phyloP scores from a whole-genome alignment of 1,140 invertebrate species.

The Forficula auricularia region DNA sequence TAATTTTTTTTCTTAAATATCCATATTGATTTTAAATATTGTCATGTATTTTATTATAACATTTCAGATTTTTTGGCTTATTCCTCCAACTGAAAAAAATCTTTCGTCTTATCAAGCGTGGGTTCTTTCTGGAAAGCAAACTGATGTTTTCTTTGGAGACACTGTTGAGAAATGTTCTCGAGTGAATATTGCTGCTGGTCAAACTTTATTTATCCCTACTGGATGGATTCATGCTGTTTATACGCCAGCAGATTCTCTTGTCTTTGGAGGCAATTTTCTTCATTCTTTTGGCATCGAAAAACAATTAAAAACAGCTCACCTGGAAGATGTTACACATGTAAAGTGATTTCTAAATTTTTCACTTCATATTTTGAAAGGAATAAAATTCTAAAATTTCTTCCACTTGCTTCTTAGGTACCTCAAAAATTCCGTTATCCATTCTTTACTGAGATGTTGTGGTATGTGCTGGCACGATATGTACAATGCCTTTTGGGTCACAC shows the following conservation, averaged over 20 bases:
- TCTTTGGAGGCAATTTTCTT: conserved; percentile 86
- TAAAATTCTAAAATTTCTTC: conserved; percentile 9
- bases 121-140: conserved; percentile 64
- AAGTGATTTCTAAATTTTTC: conserved; percentile 9
- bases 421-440: conserved; percentile 95
- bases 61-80: conserved; percentile 70
- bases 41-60: conserved; percentile 1
- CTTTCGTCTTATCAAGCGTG: conserved; percentile 67
- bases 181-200: conserved; percentile 30
- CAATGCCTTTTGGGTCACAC: conserved; percentile 67
- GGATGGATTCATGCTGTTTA: conserved; percentile 93
- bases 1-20: conserved; percentile 5
- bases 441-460: conserved; percentile 96
- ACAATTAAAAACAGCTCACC: conserved; percentile 50
- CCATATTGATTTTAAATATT: background rate
- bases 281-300: conserved; percentile 27
- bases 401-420: conserved; percentile 47
- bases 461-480: conserved; percentile 86
- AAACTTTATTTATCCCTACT: conserved; percentile 79
- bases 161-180: conserved; percentile 9
- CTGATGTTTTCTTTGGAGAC: conserved; percentile 73
- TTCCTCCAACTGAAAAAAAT: conserved; percentile 64
- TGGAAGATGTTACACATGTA: conserved; percentile 84
- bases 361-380: background rate
- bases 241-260: conserved; percentile 73